Evolutionary conservation across 2,113 vertebrate species (phyloP), one percentile per base, ranked within the genome.

Genomic region (Noctilio leporinus): DNA sequence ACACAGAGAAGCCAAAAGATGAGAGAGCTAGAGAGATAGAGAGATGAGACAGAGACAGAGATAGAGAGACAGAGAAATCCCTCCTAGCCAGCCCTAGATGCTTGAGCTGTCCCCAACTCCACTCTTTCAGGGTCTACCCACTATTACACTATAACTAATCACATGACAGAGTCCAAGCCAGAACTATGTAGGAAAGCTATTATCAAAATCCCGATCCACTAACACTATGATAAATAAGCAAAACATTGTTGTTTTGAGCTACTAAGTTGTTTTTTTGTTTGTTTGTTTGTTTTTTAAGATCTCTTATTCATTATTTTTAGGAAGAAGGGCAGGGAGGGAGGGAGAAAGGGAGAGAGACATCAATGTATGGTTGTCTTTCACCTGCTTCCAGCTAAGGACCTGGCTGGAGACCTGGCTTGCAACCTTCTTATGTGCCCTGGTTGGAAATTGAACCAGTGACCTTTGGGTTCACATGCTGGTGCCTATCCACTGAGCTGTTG

Each of bases 71-170:
- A 20, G 43, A 26, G 14, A 4, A 3, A 51, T 45, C 15, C 3
- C 28, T 43, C 7, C 3, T 40, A 10, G 14, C 26, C 16, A 91
- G 8, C 11, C 9, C 10, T 2, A 35, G 20, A 11, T 84, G n/a
- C 64, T 69, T 69, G 35, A 30, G 33, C 3, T 43, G 4, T 5
- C 6, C 17, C 7, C 0, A 33, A 1, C 4, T 15, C 24, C 7
- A 75, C 4, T 70, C 17, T 75, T 91, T 15, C 51, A 28, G 5
- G 7, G 16, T 67, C 30, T 43, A 67, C 14, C 7, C 40, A 73
- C 67, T 19, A 0, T 82, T 30, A 76, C 10, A 47, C 14, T 30
- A 62, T 30, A 28, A 57, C 26, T 17, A 72, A 9, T 11, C 15
- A 14, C 14, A 30, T 70, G 19, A 67, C 15, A 38, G 5, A 57